Evolutionary conservation across 2,888 invertebrate genomes (phyloP).

Genomic region (Eristalis arbustorum): DNA sequence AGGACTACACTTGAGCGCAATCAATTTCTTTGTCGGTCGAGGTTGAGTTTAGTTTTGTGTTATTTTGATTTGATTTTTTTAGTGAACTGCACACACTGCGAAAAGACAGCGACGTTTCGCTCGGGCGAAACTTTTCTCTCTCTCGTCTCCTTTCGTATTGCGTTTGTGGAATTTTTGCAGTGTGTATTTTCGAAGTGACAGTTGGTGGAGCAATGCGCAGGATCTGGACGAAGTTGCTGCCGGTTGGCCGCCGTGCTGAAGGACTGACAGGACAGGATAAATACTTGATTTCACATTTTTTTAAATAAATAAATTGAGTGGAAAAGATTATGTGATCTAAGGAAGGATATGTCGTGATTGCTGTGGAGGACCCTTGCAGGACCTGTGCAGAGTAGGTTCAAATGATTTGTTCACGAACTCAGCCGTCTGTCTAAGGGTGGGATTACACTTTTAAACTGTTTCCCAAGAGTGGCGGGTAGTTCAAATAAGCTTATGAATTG

Average conservation of each 20-base stretch:
- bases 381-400: not conserved
- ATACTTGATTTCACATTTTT: constrained; percentile 10
- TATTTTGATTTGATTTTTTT: constrained; percentile 7
- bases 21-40: not conserved
- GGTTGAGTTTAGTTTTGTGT: not conserved
- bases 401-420: not conserved
- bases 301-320: not conserved
- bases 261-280: constrained; percentile 25
- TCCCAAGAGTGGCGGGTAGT: too few species aligned
- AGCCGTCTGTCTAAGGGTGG: too few species aligned
- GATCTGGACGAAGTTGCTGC: constrained; percentile 55
- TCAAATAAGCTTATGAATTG: too few species aligned
- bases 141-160: constrained; percentile 62
- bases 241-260: not conserved
- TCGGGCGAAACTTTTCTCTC: constrained; percentile 70
- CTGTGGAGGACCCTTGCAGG: not conserved
- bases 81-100: constrained; percentile 65
- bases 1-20: not conserved
- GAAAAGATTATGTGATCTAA: not conserved
- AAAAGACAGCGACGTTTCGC: constrained; percentile 70
- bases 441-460: too few species aligned
- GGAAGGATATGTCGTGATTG: not conserved
- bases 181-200: constrained; percentile 70
- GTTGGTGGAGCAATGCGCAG: constrained; percentile 51
- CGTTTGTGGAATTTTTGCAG: constrained; percentile 59